Evolutionary conservation across 2,888 invertebrate species (phyloP).

Genomic region (Gymnosoma rotundatum): DNA sequence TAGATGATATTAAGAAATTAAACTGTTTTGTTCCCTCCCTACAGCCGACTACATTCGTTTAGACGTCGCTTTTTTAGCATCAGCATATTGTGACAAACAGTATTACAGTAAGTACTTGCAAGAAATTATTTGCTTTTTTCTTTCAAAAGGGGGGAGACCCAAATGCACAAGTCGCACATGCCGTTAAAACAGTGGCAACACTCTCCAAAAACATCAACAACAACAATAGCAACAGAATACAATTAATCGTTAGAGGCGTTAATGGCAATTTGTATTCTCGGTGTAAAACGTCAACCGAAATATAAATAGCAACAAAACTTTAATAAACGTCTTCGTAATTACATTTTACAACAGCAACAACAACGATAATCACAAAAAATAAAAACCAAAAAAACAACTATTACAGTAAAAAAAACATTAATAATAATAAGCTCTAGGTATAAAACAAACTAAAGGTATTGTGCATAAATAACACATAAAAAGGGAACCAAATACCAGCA

Average conservation of each 20-base stretch:
- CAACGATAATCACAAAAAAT: slow-evolving; percentile 35
- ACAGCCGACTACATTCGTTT: neutral
- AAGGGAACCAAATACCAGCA: slow-evolving; percentile 8
- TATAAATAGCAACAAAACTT: slow-evolving; percentile 62
- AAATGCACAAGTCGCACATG: slow-evolving; percentile 57
- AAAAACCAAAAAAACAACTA: slow-evolving; percentile 16
- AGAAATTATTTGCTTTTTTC: slow-evolving; percentile 34
- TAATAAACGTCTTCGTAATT: slow-evolving; percentile 65
- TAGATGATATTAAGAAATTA: slow-evolving; percentile 61
- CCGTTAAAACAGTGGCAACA: slow-evolving; percentile 65
- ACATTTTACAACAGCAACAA: slow-evolving; percentile 32
- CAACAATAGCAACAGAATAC: slow-evolving; percentile 45
- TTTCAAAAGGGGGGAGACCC: neutral
- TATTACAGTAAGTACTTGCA: slow-evolving; percentile 11
- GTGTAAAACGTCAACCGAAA: slow-evolving; percentile 67
- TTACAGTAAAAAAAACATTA: slow-evolving; percentile 33
- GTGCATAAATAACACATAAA: slow-evolving; percentile 43
- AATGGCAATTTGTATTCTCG: slow-evolving; percentile 65
- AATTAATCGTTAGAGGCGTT: slow-evolving; percentile 69
- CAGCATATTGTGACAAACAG: neutral
- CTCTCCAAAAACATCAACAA: slow-evolving; percentile 26
- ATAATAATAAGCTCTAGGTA: slow-evolving; percentile 62
- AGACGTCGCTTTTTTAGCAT: neutral
- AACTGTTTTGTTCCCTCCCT: slow-evolving; percentile 37
- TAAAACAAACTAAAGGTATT: slow-evolving; percentile 59